Evolutionary conservation across 2,888 invertebrate species (phyloP), one percentile per base, ranked within the genome.

Genomic region (Cantharis flavilabris): DNA sequence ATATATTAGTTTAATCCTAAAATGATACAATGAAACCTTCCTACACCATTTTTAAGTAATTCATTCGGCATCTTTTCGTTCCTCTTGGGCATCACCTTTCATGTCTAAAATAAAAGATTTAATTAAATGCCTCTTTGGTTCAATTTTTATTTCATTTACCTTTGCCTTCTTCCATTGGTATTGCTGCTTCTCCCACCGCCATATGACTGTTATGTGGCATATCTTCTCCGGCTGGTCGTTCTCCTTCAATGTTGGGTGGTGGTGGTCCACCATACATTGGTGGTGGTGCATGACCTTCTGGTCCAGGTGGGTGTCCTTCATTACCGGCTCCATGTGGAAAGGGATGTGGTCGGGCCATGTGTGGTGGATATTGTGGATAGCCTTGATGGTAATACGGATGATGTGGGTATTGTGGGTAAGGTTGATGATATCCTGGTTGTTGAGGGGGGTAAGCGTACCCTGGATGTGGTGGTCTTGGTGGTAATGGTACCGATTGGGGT

Each of bases 381-480:
- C 90, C 89, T 76, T 90, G 90, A 83, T 90, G 89, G 81, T 90
- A 90, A 78, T 90, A 90, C 0, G 89, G 89, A 83, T 90, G 90
- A 3, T 89, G 88, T 63, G 88, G 86, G 81, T 90, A 90, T 77
- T 82, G 89, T 1, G 89, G 88, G 84, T 89, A 89, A 2, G 89
- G 88, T 80, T 89, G 89, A 81, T 89, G 90, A 80, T 89, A 89
- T 5, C 88, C 86, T 70, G 89, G 89, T 69, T 89, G 89, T 70
- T 89, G 90, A 9, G 89, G 88, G 5, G 33, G 33, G 76, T 90
- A 90, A 0, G 88, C 87, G 75, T 90, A 90, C 5, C 89, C 88
- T 0, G 90, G 90, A 86, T 91, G 91, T 0, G 91, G 91, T 2
- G 91, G 91, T 76, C 91, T 85, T 9, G 91, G 90, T 13, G 91